These are phyloP conservation scores for Meteorus colon DNA, from an alignment of 2,888 invertebrate species.

Conservation along the genomic window DNA sequence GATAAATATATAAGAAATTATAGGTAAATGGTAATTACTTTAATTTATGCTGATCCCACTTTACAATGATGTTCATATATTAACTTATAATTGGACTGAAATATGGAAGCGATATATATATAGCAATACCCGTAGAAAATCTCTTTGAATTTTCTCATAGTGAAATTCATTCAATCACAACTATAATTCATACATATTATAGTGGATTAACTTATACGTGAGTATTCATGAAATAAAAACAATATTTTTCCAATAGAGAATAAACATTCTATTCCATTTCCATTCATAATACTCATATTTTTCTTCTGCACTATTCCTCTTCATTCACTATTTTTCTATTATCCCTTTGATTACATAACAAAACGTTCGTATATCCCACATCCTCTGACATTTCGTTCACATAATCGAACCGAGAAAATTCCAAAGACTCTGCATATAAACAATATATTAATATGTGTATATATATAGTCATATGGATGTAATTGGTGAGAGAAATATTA, in stretches of 20 bases:
- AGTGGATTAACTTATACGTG: too few relatives aligned
- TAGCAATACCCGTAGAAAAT: neutral
- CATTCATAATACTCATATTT: neutral
- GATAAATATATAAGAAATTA: neutral
- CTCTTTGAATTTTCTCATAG: neutral
- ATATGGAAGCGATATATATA: neutral
- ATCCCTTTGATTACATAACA: constrained; percentile 25
- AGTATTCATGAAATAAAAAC: too few relatives aligned
- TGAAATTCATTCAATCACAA: neutral
- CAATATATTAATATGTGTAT: neutral
- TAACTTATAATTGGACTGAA: neutral
- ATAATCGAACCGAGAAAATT: constrained; percentile 48
- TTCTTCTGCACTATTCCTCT: neutral
- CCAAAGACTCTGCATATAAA: neutral
- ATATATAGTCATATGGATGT: neutral
- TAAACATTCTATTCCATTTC: neutral
- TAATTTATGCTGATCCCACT: neutral
- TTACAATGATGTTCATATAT: neutral
- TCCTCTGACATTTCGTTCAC: constrained; percentile 55
- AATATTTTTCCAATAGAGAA: too few relatives aligned
- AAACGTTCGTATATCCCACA: constrained; percentile 43
- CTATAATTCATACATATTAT: neutral
- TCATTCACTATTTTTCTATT: constrained; percentile 8
- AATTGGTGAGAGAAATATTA: neutral
- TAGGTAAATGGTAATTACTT: neutral